Conservation (phyloP, 2,113 vertebrate genomes). For the Notiomystis cincta region DNA sequence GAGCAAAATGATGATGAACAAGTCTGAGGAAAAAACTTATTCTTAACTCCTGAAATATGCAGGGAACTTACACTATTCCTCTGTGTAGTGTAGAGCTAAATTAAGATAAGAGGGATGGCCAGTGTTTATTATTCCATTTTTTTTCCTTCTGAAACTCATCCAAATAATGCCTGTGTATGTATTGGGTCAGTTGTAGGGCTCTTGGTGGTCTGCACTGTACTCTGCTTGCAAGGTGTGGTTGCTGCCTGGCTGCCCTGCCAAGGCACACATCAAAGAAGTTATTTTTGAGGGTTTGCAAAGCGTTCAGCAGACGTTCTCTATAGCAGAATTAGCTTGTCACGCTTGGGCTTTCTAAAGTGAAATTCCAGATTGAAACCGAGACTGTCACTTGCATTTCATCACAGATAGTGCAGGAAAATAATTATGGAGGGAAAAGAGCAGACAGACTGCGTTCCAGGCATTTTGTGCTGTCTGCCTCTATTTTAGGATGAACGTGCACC, state of each 20-base stretch:
- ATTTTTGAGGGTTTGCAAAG: neutral
- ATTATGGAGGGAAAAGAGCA: neutral
- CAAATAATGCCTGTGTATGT: neutral
- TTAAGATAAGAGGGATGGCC: neutral
- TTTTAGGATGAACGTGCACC: neutral
- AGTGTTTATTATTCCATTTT: neutral
- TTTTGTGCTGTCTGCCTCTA: constrained; percentile 45
- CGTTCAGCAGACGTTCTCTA: neutral
- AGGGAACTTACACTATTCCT: neutral
- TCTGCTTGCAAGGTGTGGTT: neutral
- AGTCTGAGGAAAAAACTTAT: neutral
- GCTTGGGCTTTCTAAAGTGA: neutral
- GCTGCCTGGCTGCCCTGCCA: neutral
- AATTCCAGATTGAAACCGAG: constrained; percentile 39
- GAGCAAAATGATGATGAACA: neutral
- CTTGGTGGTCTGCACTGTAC: neutral
- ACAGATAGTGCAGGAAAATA: constrained; percentile 20
- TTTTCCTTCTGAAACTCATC: neutral
- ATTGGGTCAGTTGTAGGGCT: neutral
- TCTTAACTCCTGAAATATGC: neutral
- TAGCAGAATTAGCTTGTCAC: constrained; percentile 8
- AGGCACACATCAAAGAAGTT: neutral
- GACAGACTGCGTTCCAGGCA: constrained; percentile 9
- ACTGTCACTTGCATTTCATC: constrained; percentile 2
- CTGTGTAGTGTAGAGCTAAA: neutral